phyloP scores from a whole-genome alignment of 92 coral and sea anemone genomes.

The Epizoanthus ramosus region DNA sequence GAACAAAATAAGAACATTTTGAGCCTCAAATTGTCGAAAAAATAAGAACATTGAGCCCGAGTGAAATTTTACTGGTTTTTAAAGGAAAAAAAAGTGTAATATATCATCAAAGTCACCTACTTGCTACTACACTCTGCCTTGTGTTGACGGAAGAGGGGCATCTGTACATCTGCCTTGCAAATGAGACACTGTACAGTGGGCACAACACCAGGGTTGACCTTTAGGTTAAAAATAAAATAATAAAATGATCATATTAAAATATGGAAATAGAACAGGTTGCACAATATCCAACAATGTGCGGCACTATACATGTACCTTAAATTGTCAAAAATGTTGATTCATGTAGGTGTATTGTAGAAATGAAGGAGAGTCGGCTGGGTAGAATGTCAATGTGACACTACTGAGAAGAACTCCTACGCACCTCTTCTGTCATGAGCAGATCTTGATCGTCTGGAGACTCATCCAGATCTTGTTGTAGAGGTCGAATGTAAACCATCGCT shows the following conservation, averaged over 20 bases:
- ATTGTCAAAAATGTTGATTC: not conserved
- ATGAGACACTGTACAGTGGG: conserved; percentile 13
- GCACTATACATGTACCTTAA: not conserved
- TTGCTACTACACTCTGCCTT: not conserved
- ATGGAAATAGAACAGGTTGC: not conserved
- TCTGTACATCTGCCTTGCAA: conserved; percentile 13
- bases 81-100: not conserved
- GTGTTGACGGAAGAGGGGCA: conserved; percentile 12
- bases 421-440: not conserved
- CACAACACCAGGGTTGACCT: conserved; percentile 6
- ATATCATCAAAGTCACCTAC: conserved; percentile 10
- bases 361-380: not conserved
- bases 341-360: not conserved
- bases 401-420: not conserved
- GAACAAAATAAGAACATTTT: too few species aligned
- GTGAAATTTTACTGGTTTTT: too few species aligned
- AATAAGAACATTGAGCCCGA: too few species aligned
- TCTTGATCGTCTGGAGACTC: not conserved
- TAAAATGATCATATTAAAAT: not conserved
- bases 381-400: not conserved
- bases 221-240: conserved; percentile 3
- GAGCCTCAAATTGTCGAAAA: too few species aligned
- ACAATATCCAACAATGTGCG: not conserved
- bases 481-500: not conserved
- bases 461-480: not conserved